Conservation (phyloP, 2,888 invertebrate species). For the Mesorhabditis belari region DNA sequence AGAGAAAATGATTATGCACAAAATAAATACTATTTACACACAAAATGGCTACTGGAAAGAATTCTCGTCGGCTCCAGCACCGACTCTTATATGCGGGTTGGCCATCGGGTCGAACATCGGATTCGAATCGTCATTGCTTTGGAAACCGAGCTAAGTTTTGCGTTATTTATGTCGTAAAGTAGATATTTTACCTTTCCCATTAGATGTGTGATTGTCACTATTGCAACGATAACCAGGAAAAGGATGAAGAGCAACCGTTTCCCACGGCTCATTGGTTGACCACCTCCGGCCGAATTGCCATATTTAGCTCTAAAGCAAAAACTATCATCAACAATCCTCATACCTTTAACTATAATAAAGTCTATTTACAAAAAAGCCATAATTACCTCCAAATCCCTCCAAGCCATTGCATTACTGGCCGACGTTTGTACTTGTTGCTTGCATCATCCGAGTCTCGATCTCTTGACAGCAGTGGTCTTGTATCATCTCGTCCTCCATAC, state of each 20-base stretch:
- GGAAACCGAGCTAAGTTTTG: slow-evolving; percentile 12
- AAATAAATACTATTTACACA: neutral
- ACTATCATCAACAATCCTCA: too few species aligned
- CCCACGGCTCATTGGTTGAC: slow-evolving; percentile 5
- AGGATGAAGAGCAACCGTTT: slow-evolving; percentile 64
- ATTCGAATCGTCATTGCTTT: slow-evolving; percentile 60
- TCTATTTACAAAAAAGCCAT: neutral
- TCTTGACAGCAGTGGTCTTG: slow-evolving; percentile 13
- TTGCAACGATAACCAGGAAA: slow-evolving; percentile 64
- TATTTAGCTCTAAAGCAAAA: slow-evolving; percentile 20
- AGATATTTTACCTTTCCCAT: neutral
- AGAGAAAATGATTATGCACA: slow-evolving; percentile 19
- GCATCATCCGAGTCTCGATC: slow-evolving; percentile 58
- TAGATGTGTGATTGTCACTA: slow-evolving; percentile 61
- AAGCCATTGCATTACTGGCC: slow-evolving; percentile 81
- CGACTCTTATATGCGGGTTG: slow-evolving; percentile 64
- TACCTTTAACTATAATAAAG: too few species aligned
- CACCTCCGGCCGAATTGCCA: slow-evolving; percentile 9
- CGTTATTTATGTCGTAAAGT: slow-evolving; percentile 6
- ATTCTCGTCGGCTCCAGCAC: slow-evolving; percentile 15
- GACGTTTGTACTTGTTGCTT: slow-evolving; percentile 87
- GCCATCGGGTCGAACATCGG: slow-evolving; percentile 65
- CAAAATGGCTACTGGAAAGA: slow-evolving; percentile 7
- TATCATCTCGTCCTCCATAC: slow-evolving; percentile 11
- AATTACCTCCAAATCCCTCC: slow-evolving; percentile 78